Evolutionary conservation across 2,113 vertebrate genomes (phyloP), one percentile per base, ranked within the genome.

Genomic region (Rhombomys opimus): DNA sequence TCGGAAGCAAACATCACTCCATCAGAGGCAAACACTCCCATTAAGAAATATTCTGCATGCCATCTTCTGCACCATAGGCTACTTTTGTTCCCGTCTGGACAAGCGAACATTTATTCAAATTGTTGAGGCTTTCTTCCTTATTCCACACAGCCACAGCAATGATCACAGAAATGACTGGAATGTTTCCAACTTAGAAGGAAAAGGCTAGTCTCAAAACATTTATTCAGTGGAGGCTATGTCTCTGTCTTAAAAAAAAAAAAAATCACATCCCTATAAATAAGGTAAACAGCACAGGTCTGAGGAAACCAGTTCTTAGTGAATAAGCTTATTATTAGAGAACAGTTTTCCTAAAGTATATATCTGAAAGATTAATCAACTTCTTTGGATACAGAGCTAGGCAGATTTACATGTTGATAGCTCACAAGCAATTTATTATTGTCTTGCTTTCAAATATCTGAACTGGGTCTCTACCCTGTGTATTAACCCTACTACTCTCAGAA

Each of bases 151-250:
- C 80, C 87, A 63, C 8, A 91, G 73, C 89, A 93, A 35, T 22
- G 67, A 72, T 54, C 67, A 93, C n/a, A 89, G 91, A 86, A 92
- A 73, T 81, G 81, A 61, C 63, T 91, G 76, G 46, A 91, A 93
- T 76, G 61, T 90, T 95, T 95, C 93, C 90, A 97, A 68, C 38
- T 96, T 87, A 50, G 81, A 89, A 84, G 57, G 35, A 95, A 96
- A 80, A 94, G 67, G 38, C 72, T 73, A 57, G 67, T 93, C 72
- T 95, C 59, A 73, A 96, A 87, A 67, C 30, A 15, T 27, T 63
- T 67, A 59, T 13, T 65, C 17, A 12, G n/a, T n/a, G 50, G 94
- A 77, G 46, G 63, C 20, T 91, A 67, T 50, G 76, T 92, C 50
- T 75, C 76, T 73, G 85, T 57, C 59, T 25, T 91, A 4, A 20